Evolutionary conservation across 2,113 vertebrate genomes (phyloP), one percentile per base, ranked within the genome.

Genomic region (Rallus limicola): DNA sequence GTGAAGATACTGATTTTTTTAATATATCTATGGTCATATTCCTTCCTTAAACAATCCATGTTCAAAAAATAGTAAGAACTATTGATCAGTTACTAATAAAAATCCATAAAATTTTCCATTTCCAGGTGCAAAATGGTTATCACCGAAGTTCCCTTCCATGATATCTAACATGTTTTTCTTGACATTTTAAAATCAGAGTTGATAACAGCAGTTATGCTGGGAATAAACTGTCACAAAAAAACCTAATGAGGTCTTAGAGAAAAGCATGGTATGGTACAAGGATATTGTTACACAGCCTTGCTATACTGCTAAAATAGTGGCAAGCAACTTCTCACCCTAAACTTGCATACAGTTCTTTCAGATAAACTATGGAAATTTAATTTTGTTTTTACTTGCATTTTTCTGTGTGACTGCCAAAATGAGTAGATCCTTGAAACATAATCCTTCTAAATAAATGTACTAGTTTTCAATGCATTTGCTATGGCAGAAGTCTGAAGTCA

Each of bases 321-420:
- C 68, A 92, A 84, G 48, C 8, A 62, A 71, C 60, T 31, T 42
- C 60, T 90, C 74, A 68, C 26, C 15, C 33, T 46, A 70, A 90
- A 71, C 42, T 71, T 38, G 55, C 56, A 86, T 67, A 77, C 13
- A 17, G 24, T 90, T 72, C 42, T 85, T 95, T 87, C 53, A 93
- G 62, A 75, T 68, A 75, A 91, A 70, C 42, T 76, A 68, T 69
- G 60, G 65, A 75, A 59, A 83, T 81, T 67, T 59, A 33, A 46
- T 65, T 91, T 89, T 16, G 63, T 67, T 91, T 94, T 62, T 55
- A 86, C 50, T 50, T 94, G 33, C 6, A 11, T 89, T 72, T 96
- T 86, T 26, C 65, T 59, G 16, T 42, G 17, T 16, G 65, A 48
- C 19, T 46, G 31, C 36, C 72, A 74, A 46, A 76, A 26, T 3